phyloP scores from a whole-genome alignment of 2,888 invertebrate genomes.

The Hermodice carunculata region DNA sequence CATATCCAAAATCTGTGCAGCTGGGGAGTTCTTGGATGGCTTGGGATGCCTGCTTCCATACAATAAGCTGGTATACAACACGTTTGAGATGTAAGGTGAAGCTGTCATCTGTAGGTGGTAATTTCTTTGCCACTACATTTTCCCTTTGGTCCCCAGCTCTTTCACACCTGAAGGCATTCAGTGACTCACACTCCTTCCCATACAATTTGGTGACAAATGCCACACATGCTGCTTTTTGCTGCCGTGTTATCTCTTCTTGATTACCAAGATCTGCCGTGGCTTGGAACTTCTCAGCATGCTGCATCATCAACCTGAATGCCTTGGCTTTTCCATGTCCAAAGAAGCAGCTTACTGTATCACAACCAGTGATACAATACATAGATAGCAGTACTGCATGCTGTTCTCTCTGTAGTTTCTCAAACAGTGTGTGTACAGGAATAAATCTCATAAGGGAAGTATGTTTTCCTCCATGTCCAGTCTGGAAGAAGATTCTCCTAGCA shows the following conservation, averaged over 20 bases:
- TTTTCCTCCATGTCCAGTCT: neutral
- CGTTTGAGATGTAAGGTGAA: neutral
- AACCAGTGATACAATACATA: conserved; percentile 6
- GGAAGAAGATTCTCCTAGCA: neutral
- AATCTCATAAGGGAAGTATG: neutral
- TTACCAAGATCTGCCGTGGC: no score
- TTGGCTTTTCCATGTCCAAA: neutral
- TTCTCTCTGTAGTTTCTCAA: neutral
- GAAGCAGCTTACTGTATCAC: conserved; percentile 7
- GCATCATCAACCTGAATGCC: no score
- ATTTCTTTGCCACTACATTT: neutral
- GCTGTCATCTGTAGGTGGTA: neutral
- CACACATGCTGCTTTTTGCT: no score
- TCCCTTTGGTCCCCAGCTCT: no score
- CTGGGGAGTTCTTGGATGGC: no score
- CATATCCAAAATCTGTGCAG: no score
- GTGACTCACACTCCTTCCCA: no score
- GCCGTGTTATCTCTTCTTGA: no score
- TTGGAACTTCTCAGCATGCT: no score
- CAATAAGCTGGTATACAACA: neutral
- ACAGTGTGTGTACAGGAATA: conserved; percentile 1
- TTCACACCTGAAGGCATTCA: no score
- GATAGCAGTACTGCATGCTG: neutral
- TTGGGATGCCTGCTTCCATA: neutral
- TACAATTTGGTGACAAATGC: no score